A percentile compares a stretch with the other conserved stretches of the same genome.
phyloP scores from a whole-genome alignment of 2,797 vertebrate species.

The Coluber constrictor region DNA sequence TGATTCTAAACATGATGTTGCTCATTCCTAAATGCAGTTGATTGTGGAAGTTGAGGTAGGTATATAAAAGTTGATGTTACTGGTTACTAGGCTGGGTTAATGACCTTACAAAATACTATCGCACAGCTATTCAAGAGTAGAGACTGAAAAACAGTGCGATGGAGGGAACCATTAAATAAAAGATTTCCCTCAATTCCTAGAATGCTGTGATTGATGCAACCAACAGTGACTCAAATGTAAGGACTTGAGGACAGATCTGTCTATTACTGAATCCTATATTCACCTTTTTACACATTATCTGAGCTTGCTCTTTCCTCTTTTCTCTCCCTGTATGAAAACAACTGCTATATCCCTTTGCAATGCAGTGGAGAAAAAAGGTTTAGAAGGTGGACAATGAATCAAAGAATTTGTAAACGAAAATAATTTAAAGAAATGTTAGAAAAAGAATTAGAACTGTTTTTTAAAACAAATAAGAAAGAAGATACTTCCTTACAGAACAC shows the following conservation, averaged over 20 bases:
- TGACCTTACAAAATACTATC: not conserved
- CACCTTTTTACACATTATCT: not conserved
- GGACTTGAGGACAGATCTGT: not conserved
- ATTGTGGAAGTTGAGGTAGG: not conserved
- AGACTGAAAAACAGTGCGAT: not conserved
- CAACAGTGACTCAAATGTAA: not conserved
- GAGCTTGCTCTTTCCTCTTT: not conserved
- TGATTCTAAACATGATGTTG: not conserved
- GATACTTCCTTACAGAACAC: too few species aligned
- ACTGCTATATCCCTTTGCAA: not conserved
- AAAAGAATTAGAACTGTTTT: too few species aligned
- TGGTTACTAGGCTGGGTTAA: not conserved
- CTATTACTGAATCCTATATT: not conserved
- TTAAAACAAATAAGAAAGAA: too few species aligned
- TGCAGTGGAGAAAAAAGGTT: too few species aligned
- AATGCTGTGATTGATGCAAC: not conserved
- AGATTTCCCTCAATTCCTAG: not conserved
- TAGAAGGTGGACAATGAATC: too few species aligned
- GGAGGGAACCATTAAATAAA: not conserved
- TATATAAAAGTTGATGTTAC: not conserved
- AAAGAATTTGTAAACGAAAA: too few species aligned
- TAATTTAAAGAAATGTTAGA: too few species aligned
- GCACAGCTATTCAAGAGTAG: not conserved
- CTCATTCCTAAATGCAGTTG: not conserved
- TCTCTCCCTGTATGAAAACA: not conserved